These are phyloP conservation scores for Drosophila nigromelanica DNA, from an alignment of 1,140 invertebrate species.

Conservation along the genomic window DNA sequence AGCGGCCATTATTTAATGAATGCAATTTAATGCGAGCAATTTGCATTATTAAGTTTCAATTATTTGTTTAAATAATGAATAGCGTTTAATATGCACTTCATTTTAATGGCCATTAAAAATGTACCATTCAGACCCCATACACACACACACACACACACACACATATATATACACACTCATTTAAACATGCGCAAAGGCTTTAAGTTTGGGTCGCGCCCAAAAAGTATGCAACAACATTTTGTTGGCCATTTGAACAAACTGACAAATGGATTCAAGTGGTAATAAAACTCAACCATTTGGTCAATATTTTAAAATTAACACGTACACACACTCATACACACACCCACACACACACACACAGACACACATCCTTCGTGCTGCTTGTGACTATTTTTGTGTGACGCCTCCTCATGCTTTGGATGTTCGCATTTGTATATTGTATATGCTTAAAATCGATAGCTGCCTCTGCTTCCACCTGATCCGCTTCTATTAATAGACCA, in stretches of 20 bases:
- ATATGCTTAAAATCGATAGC: constrained; percentile 70
- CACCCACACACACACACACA: constrained; percentile 1
- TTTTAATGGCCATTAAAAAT: constrained; percentile 60
- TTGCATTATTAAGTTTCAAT: constrained; percentile 65
- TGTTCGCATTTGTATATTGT: constrained; percentile 58
- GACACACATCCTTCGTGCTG: constrained; percentile 6
- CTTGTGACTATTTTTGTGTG: constrained; percentile 53
- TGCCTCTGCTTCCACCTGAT: constrained; percentile 42
- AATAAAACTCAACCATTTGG: constrained; percentile 43
- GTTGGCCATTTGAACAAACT: constrained; percentile 26
- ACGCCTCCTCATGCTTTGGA: constrained; percentile 16
- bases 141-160: constrained; percentile 8
- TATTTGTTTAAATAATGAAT: constrained; percentile 62
- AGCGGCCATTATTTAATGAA: not conserved
- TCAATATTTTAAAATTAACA: constrained; percentile 73
- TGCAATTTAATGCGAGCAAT: constrained; percentile 12
- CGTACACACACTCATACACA: constrained; percentile 20
- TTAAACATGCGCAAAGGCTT: not conserved
- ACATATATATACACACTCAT: constrained; percentile 8
- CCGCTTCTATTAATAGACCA: constrained; percentile 65
- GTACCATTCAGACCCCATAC: not conserved
- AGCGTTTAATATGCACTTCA: constrained; percentile 53
- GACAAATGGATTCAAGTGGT: constrained; percentile 29
- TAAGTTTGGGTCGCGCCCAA: not conserved
- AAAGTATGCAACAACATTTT: constrained; percentile 37